Conservation (phyloP, 2,888 invertebrate genomes). For the Leptura quadrifasciata region DNA sequence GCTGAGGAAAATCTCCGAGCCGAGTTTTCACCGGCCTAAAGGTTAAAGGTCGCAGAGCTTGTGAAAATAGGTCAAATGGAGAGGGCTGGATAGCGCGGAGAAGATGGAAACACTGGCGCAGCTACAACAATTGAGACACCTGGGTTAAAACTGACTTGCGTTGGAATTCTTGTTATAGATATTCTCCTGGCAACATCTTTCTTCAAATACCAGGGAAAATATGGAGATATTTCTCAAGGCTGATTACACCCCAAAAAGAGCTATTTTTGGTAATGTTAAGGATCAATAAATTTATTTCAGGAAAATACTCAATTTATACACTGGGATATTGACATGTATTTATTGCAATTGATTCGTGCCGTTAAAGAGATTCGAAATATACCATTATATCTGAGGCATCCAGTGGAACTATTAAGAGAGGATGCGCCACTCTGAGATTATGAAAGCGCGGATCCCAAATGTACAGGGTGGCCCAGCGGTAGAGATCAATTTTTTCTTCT, state of each 20-base stretch:
- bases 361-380: too few species aligned
- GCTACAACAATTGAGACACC: conserved; percentile 8
- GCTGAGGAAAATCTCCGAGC: conserved; percentile 34
- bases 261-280: background rate
- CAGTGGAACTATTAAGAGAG: too few species aligned
- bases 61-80: conserved; percentile 41
- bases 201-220: background rate
- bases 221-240: background rate
- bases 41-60: conserved; percentile 45
- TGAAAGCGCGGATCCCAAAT: too few species aligned
- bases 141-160: background rate
- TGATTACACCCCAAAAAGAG: background rate
- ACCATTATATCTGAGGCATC: too few species aligned
- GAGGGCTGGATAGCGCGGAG: conserved; percentile 27
- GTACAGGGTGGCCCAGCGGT: too few species aligned
- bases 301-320: too few species aligned
- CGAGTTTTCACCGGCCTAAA: conserved; percentile 42
- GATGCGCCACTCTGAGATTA: too few species aligned
- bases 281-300: background rate
- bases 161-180: background rate
- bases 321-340: too few species aligned
- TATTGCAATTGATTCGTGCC: too few species aligned
- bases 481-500: too few species aligned
- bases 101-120: conserved; percentile 21
- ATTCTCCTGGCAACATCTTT: conserved; percentile 2